Evolutionary conservation across 2,113 vertebrate species (phyloP), one percentile per base, ranked within the genome.

Genomic region (Mirounga angustirostris): DNA sequence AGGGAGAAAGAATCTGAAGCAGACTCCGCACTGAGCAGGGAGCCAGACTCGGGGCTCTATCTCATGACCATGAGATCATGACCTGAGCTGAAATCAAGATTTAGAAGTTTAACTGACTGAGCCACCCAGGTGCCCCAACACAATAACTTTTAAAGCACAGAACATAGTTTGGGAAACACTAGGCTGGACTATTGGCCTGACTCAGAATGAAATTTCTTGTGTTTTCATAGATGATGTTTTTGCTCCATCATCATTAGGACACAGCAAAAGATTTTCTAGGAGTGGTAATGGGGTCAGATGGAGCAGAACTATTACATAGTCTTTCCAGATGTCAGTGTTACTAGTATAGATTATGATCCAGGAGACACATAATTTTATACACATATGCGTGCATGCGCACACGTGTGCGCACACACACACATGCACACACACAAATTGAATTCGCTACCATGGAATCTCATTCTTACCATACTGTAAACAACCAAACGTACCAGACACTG

Each of bases 191-290:
- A 61, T 9, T 67, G 18, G 4, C 78, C n/a, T 82, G 9, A 36
- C 15, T 46, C 24, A 91, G 24, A 84, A 40, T 91, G 2, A 26
- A 28, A 82, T 89, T 94, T 87, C 24, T 95, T 58, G 61, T 71
- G 40, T 78, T 97, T 95, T 94, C 67, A 89, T 76, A 85, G 52
- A 74, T 84, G 56, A 91, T 83, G 9, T 50, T 82, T 65, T 91
- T 83, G 30, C 19, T 63, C 30, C 16, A 79, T 59, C 33, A 80
- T 90, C 3, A 79, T 4, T 33, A 76, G 2, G 33, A 40, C 33
- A 89, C 15, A 71, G 2, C 19, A 93, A 82, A 89, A 59, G 52
- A 26, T 21, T 93, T 97, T 88, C 65, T 81, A 59, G 43, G 40
- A 74, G 50, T 89, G 10, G 6, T 65, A 90, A 80, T 84, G 30